Evolutionary conservation across 2,113 vertebrate genomes (phyloP), one percentile per base, ranked within the genome.

Genomic region (Takifugu bimaculatus): DNA sequence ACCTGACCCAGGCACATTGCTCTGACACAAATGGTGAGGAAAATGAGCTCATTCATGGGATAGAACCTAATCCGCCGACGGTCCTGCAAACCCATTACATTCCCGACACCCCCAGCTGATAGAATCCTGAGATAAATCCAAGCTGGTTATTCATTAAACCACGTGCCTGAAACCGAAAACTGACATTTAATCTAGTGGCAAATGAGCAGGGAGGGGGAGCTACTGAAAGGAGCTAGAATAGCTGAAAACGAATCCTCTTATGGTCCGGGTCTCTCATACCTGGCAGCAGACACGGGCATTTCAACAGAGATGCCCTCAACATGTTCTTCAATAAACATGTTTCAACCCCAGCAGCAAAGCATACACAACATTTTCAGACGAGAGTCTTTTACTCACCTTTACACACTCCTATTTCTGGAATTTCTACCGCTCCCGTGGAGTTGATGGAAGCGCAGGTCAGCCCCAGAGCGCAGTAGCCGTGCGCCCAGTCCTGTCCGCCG

Each of bases 381-480:
- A 26, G 1, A 45, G 1, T 29, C 26, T 28, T 13, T 2, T 11
- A 82, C 85, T 64, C 68, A 92, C 91, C 87, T 90, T 91, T 91
- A 68, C 91, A 93, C 0, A 90, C 84, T 74, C 91, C 91, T 13
- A 70, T 80, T 42, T 89, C 86, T 29, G 91, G 89, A 20, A 85
- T 50, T 0, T 44, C 11, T 7, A 82, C 87, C 1, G 58, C 60
- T 68, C 79, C 75, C 13, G 85, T 90, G 4, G 54, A 49, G 78
- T 91, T 92, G 39, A 86, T 45, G 6, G 87, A 80, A 25, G 82
- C 87, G 71, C 91, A 92, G 32, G 83, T 90, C 76, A 93, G 84
- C 44, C 91, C 91, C 68, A 87, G 72, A 7, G 84, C 85, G 75
- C 91, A 93, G 84, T 87, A 91, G 53, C 91, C 91, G 63, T 85